Conservation (phyloP, 1,140 invertebrate species). For the Coboldia fuscipes region DNA sequence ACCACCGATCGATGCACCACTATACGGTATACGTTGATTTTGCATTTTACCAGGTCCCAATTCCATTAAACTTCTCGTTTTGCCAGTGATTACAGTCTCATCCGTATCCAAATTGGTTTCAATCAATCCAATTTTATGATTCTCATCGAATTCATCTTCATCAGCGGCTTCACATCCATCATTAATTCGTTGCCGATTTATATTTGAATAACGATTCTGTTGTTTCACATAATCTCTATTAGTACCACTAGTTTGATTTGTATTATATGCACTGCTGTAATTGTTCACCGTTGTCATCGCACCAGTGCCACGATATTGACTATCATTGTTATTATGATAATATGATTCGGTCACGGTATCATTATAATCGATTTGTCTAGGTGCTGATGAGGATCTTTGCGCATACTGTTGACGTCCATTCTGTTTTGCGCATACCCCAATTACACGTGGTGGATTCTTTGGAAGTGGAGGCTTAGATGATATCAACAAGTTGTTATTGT, state of each 20-base stretch:
- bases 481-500: conserved; percentile 3
- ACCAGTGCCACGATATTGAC: too few species aligned
- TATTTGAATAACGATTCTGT: conserved; percentile 1
- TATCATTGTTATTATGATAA: too few species aligned
- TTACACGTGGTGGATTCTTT: conserved; percentile 18
- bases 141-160: not conserved
- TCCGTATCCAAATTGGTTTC: conserved; percentile 69
- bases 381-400: conserved; percentile 9
- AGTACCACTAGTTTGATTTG: not conserved
- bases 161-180: not conserved
- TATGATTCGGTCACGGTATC: too few species aligned
- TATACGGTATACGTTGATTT: too few species aligned
- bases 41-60: conserved; percentile 46
- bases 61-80: conserved; percentile 57
- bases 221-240: conserved; percentile 1
- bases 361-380: conserved; percentile 13
- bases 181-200: too few species aligned
- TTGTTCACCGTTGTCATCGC: conserved; percentile 5
- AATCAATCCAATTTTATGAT: conserved; percentile 36
- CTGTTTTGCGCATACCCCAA: conserved; percentile 19
- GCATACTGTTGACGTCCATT: conserved; percentile 3
- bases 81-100: conserved; percentile 30
- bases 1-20: conserved; percentile 20
- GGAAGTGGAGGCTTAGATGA: conserved; percentile 19
- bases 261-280: not conserved